phyloP scores from a whole-genome alignment of 2,888 invertebrate species.

The Empis livida region DNA sequence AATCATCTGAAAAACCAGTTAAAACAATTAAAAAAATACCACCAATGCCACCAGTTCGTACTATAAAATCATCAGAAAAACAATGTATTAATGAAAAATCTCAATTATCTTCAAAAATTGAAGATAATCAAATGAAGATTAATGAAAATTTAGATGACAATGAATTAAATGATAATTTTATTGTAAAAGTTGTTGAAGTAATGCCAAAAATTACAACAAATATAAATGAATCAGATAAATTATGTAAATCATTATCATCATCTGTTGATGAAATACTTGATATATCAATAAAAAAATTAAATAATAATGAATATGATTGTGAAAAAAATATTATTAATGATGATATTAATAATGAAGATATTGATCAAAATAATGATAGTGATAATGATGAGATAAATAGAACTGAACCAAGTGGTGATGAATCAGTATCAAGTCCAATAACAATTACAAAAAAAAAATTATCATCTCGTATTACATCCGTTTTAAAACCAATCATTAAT shows the following conservation, averaged over 20 bases:
- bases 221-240: not conserved
- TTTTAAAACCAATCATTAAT: too few species aligned
- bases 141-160: too few species aligned
- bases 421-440: not conserved
- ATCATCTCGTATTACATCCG: not conserved
- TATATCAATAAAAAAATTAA: not conserved
- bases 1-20: not conserved
- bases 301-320: not conserved
- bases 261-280: too few species aligned
- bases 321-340: not conserved
- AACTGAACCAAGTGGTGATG: not conserved
- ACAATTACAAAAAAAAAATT: not conserved
- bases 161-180: not conserved
- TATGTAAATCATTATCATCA: not conserved
- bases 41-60: not conserved
- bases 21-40: not conserved
- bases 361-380: not conserved
- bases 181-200: constrained; percentile 7
- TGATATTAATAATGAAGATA: not conserved
- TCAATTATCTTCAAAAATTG: not conserved
- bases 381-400: not conserved
- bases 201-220: constrained; percentile 3
- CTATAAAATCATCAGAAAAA: not conserved
- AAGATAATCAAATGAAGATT: not conserved
- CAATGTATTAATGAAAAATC: not conserved